phyloP scores from a whole-genome alignment of 2,113 vertebrate genomes.

The Guaruba guarouba region DNA sequence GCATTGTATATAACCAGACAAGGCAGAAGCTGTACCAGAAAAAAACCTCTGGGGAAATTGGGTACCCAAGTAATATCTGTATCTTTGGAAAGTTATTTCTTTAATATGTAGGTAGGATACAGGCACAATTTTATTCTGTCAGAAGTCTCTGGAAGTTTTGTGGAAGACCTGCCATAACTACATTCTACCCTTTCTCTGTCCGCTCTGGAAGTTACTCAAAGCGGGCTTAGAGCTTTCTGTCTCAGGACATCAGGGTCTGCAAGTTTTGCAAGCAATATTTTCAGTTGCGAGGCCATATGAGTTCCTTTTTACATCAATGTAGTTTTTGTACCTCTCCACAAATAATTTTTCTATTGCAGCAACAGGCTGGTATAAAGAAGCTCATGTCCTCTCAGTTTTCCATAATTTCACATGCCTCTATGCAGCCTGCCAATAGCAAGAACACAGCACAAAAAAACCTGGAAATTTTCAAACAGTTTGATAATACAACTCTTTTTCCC shows the following conservation, averaged over 20 bases:
- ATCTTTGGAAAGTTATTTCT: background rate
- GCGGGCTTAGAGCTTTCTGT: background rate
- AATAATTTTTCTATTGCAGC: background rate
- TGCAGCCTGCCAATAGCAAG: background rate
- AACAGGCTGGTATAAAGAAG: background rate
- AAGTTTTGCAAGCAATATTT: background rate
- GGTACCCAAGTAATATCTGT: background rate
- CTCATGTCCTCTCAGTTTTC: background rate
- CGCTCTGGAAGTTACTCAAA: background rate
- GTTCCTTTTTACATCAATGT: background rate
- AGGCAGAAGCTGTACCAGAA: background rate
- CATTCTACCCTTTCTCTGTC: background rate
- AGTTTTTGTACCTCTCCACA: background rate
- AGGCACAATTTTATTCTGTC: background rate
- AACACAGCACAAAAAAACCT: background rate
- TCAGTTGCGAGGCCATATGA: background rate
- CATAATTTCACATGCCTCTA: background rate
- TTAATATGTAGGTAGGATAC: background rate
- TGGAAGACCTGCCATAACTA: background rate
- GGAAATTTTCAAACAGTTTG: background rate
- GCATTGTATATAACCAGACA: background rate
- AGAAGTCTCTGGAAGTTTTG: background rate
- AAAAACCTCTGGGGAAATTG: background rate
- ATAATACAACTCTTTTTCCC: background rate
- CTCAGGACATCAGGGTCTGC: background rate